Base-by-base conservation (phyloP, 2,888 invertebrate species). In the Seira musarum region DNA sequence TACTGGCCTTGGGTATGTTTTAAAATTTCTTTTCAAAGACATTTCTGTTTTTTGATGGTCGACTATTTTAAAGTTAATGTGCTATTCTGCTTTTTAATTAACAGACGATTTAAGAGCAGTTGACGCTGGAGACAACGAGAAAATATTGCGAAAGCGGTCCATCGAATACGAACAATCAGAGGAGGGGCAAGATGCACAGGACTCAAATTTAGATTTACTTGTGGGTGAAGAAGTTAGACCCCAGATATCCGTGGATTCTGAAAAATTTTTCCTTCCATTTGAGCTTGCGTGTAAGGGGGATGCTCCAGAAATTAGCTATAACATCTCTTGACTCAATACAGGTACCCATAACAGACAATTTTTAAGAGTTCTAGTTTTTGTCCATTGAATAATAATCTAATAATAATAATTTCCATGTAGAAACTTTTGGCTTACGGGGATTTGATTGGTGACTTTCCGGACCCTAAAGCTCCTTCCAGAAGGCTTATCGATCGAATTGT, bases 401-500 rank as follows among this genome's bases (percentile, higher is more conserved):
- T 40, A 13, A 40, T 40, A 40, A 40, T n/a, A n/a, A n/a, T n/a
- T n/a, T n/a, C n/a, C n/a, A n/a, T n/a, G 3, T 94, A 99, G 91
- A 99, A 99, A 90, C 90, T 99, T 24, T 98, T 99, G 84, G 99
- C 99, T 0, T 99, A 99, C 90, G 99, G 99, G 0, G 99, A 99
- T 89, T 90, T 99, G 74, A 97, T 97, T 19, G 99, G 99, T 57
- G 96, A 95, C 88, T 94, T 95, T 85, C 94, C 96, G 1, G 99
- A 99, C 89, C 95, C 95, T 0, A 95, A 95, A 0, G 95, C 96
- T 87, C 96, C 97, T 0, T 95, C 95, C 65, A 96, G 97, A 89
- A 90, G 96, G 63, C 90, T 99, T 2, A 99, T 99, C 87, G 99
- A 99, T 89, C 92, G 98, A 80, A 98, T 99, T 88, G 98, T 99